Percentiles rank a stretch among this genome's conserved stretches.
Evolutionary conservation across 2,797 vertebrate species (phyloP).

Genomic region (Crypturellus tataupa): DNA sequence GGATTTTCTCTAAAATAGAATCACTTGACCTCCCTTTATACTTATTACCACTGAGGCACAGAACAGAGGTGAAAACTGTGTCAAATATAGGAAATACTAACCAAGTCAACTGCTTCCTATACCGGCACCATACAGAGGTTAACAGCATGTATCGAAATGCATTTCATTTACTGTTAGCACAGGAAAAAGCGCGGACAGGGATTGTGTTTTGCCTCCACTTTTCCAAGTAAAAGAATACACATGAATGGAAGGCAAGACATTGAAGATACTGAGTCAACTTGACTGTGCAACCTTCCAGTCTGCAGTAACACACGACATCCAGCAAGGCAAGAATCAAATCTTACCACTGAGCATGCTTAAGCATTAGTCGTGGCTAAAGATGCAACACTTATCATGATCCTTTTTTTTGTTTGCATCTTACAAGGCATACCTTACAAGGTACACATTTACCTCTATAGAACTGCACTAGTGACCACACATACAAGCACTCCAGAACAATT

Average conservation of each 20-base stretch:
- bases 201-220: not conserved
- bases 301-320: not conserved
- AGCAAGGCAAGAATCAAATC: constrained; percentile 24
- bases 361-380: not conserved
- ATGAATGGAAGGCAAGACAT: not conserved
- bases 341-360: constrained; percentile 15
- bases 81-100: not conserved
- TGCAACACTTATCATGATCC: not conserved
- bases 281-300: not conserved
- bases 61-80: not conserved
- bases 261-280: not conserved
- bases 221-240: not conserved
- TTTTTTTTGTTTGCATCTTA: not conserved
- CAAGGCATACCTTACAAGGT: too few species aligned
- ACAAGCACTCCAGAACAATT: not conserved
- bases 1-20: not conserved
- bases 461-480: not conserved
- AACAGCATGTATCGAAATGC: rapidly evolving
- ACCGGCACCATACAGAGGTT: not conserved
- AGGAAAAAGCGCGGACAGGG: not conserved
- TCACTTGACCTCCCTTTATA: not conserved
- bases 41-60: not conserved
- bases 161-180: not conserved
- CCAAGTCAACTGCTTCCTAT: not conserved
- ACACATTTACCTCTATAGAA: not conserved